phyloP scores from a whole-genome alignment of 2,797 vertebrate species.

The Mastacembelus armatus region DNA sequence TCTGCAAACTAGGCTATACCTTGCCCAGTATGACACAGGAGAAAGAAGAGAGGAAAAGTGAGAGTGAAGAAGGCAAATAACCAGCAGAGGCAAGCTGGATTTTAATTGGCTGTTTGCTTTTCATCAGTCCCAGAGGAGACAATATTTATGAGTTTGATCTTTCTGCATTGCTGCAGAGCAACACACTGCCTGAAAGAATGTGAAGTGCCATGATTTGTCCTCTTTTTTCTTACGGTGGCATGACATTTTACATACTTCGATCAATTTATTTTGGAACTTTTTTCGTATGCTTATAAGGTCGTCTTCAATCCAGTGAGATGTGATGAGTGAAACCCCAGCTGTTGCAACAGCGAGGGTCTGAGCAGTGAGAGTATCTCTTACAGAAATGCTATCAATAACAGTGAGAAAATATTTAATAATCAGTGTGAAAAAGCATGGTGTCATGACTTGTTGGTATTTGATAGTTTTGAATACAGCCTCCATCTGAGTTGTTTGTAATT shows the following conservation, averaged over 20 bases:
- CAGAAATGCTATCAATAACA: slow-evolving; percentile 14
- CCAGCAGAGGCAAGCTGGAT: slow-evolving; percentile 51
- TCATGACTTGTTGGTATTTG: slow-evolving; percentile 8
- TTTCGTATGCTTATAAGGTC: background rate
- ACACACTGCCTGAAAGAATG: slow-evolving; percentile 47
- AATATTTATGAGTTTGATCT: slow-evolving; percentile 86
- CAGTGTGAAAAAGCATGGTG: rapidly evolving
- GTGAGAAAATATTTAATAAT: slow-evolving; percentile 14
- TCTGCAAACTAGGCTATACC: slow-evolving; percentile 65
- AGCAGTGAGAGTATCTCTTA: background rate
- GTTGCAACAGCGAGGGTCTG: background rate
- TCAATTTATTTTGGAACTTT: background rate
- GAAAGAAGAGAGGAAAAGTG: slow-evolving; percentile 28
- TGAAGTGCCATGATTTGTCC: slow-evolving; percentile 55
- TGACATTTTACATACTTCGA: slow-evolving; percentile 38
- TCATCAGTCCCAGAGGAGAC: slow-evolving; percentile 79
- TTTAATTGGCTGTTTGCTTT: slow-evolving; percentile 85
- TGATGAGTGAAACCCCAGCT: slow-evolving; percentile 6
- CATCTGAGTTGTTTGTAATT: slow-evolving; percentile 4
- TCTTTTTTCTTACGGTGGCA: background rate
- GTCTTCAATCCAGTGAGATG: background rate
- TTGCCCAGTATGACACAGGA: slow-evolving; percentile 47
- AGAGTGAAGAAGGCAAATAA: slow-evolving; percentile 29
- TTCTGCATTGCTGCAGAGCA: slow-evolving; percentile 66
- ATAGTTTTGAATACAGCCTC: slow-evolving; percentile 20